A percentile compares a stretch with the other conserved stretches of the same genome.
Evolutionary conservation across 1,140 invertebrate species (phyloP).

Genomic region (Neuroterus valhalla): DNA sequence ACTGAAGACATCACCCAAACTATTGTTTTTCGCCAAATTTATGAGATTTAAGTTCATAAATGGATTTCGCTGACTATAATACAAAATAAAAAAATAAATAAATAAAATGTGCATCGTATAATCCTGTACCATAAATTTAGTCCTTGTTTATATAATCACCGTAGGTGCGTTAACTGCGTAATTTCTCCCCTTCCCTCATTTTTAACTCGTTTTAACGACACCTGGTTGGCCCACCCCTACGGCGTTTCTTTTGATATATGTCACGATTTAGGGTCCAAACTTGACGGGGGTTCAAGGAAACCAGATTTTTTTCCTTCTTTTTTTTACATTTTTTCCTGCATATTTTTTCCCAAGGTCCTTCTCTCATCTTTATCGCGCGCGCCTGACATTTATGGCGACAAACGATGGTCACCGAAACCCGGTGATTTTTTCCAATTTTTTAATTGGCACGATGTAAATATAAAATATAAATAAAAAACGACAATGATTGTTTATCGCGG

Average conservation of each 20-base stretch:
- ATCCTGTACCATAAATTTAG: neutral
- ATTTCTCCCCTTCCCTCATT: slow-evolving; percentile 2
- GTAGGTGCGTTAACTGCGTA: slow-evolving; percentile 23
- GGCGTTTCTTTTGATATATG: slow-evolving; percentile 32
- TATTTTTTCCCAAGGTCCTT: neutral
- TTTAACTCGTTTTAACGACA: slow-evolving; percentile 28
- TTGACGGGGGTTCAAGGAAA: slow-evolving; percentile 24
- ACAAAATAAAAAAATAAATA: too few relatives aligned
- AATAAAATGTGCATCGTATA: too few relatives aligned
- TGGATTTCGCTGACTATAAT: too few relatives aligned
- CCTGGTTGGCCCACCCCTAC: slow-evolving; percentile 32
- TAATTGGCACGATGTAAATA: slow-evolving; percentile 18
- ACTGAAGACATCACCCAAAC: too few relatives aligned
- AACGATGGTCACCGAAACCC: slow-evolving; percentile 55
- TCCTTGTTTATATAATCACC: slow-evolving; percentile 16
- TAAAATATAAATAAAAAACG: too few relatives aligned
- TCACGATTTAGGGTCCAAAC: slow-evolving; percentile 37
- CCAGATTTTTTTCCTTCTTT: slow-evolving; percentile 5
- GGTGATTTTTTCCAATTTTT: slow-evolving; percentile 27
- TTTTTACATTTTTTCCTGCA: neutral
- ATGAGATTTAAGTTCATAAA: too few relatives aligned
- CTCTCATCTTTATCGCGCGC: slow-evolving; percentile 57
- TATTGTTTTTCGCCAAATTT: too few relatives aligned
- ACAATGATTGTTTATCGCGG: neutral
- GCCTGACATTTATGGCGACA: slow-evolving; percentile 63